phyloP scores from a whole-genome alignment of 2,888 invertebrate genomes.

The Orthosia gracilis region DNA sequence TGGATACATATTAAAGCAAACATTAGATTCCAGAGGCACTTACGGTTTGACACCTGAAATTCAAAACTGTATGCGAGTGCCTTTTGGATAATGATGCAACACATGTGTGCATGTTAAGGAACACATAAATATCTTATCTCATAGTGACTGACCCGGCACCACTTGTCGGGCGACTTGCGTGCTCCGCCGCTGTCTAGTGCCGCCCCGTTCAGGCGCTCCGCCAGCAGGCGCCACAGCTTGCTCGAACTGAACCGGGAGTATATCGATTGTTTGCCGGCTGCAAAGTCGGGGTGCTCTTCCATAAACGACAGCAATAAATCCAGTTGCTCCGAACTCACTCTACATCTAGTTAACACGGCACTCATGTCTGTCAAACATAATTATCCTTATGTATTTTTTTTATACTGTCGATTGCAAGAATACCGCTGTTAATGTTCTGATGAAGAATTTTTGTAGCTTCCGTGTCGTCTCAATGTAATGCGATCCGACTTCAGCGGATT shows the following conservation, averaged over 20 bases:
- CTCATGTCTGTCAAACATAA: constrained; percentile 77
- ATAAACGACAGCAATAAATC: constrained; percentile 86
- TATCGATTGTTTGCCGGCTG: constrained; percentile 86
- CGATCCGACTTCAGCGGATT: not conserved
- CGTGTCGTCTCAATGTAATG: not conserved
- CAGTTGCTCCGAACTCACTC: constrained; percentile 87
- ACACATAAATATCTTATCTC: not conserved
- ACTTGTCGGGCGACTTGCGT: constrained; percentile 87
- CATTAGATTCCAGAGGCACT: not conserved
- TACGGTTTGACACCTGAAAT: not conserved
- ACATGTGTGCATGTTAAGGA: too few species aligned
- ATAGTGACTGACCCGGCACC: constrained; percentile 82
- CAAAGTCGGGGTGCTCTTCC: constrained; percentile 89
- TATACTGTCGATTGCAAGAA: not conserved
- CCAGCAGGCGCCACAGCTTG: constrained; percentile 86
- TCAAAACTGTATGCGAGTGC: too few species aligned
- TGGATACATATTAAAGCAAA: not conserved
- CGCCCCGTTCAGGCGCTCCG: constrained; percentile 87
- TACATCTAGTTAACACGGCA: constrained; percentile 82
- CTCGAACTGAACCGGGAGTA: constrained; percentile 88
- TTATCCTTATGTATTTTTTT: constrained; percentile 34
- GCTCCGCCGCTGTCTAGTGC: constrained; percentile 84
- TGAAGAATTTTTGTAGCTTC: not conserved
- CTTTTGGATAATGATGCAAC: not conserved
- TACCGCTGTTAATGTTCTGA: not conserved